These are phyloP conservation scores for Drosophila orosa DNA, from an alignment of 1,140 invertebrate genomes.

Conservation along the genomic window DNA sequence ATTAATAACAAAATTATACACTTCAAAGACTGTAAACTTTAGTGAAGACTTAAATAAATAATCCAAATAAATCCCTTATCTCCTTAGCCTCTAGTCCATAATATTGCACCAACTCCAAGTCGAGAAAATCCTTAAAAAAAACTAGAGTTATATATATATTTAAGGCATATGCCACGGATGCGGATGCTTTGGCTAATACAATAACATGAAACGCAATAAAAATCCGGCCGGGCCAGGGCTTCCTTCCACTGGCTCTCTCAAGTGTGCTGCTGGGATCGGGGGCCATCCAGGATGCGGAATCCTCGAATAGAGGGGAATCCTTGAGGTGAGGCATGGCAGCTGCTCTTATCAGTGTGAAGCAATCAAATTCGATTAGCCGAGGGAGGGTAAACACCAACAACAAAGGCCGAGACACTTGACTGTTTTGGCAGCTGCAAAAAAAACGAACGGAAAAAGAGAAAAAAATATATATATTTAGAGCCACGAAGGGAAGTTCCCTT, in stretches of 20 bases:
- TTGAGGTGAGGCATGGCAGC: conserved; percentile 52
- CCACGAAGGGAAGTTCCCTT: conserved; percentile 34
- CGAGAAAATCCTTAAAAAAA: conserved; percentile 30
- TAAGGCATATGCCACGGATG: conserved; percentile 68
- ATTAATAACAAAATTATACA: neutral
- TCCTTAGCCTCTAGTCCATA: no score
- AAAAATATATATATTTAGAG: conserved; percentile 7
- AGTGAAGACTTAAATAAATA: neutral
- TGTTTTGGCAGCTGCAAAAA: conserved; percentile 64
- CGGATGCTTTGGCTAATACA: conserved; percentile 66
- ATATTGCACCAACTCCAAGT: neutral
- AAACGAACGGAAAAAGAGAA: conserved; percentile 20
- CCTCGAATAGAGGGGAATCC: conserved; percentile 5
- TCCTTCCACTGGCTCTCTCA: conserved; percentile 19
- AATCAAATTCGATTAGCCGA: conserved; percentile 78
- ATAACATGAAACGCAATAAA: conserved; percentile 80
- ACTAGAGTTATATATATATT: conserved; percentile 53
- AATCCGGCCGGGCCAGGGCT: conserved; percentile 33
- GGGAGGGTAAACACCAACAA: conserved; percentile 50
- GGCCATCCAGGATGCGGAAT: conserved; percentile 27
- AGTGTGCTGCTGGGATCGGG: conserved; percentile 32
- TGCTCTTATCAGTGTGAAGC: conserved; percentile 79
- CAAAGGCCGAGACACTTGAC: conserved; percentile 53
- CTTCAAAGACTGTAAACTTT: neutral
- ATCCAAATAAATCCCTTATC: no score